phyloP scores from a whole-genome alignment of 2,113 vertebrate genomes.

The Sigmodon hispidus region DNA sequence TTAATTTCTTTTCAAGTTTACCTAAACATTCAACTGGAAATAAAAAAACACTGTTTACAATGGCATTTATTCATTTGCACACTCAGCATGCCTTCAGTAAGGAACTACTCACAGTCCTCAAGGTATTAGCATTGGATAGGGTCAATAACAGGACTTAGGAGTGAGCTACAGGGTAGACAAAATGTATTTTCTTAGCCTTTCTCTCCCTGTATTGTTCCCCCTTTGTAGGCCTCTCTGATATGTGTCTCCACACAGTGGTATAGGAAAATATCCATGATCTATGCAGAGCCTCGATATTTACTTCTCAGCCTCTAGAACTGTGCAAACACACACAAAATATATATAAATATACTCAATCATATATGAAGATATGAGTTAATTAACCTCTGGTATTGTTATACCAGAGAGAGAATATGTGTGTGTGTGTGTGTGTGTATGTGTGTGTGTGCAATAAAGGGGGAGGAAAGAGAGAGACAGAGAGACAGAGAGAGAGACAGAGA shows the following conservation, averaged over 20 bases:
- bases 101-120: not conserved
- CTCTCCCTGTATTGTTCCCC: not conserved
- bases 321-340: not conserved
- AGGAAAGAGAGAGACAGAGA: not conserved
- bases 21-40: not conserved
- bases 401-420: too few relatives aligned
- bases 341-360: accelerated
- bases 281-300: not conserved
- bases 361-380: not conserved
- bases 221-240: not conserved
- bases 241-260: accelerated
- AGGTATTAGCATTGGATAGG: not conserved
- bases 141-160: accelerated
- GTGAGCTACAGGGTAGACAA: not conserved
- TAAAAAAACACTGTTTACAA: not conserved
- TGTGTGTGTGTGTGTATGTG: too few relatives aligned
- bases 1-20: not conserved
- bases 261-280: not conserved
- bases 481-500: not conserved
- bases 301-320: not conserved
- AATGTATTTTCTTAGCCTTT: not conserved
- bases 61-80: not conserved
- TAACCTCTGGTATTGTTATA: not conserved
- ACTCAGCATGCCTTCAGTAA: not conserved
- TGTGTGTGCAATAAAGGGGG: too few relatives aligned